Evolutionary conservation across 2,888 invertebrate species (phyloP).

Genomic region (Polia nebulosa): DNA sequence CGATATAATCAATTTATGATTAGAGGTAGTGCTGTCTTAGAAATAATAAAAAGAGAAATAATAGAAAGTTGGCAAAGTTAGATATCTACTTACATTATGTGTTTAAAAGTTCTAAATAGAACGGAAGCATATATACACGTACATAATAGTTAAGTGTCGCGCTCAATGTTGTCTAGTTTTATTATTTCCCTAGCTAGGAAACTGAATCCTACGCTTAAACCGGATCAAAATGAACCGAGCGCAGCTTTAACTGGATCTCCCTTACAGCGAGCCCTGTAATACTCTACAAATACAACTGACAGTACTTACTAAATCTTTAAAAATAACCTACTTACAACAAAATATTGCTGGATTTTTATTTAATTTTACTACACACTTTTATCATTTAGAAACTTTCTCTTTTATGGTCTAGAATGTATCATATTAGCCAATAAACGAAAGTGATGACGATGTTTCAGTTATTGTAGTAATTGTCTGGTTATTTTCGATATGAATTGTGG

Average conservation of each 20-base stretch:
- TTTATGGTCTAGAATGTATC: neutral
- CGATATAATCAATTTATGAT: too few relatives aligned
- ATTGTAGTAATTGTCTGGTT: neutral
- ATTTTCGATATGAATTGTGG: neutral
- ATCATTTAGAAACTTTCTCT: neutral
- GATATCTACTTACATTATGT: too few relatives aligned
- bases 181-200: slow-evolving; percentile 71
- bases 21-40: too few relatives aligned
- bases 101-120: slow-evolving; percentile 32
- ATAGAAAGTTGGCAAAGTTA: too few relatives aligned
- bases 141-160: slow-evolving; percentile 62
- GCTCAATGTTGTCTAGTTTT: slow-evolving; percentile 68
- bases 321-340: slow-evolving; percentile 64
- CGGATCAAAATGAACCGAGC: slow-evolving; percentile 75
- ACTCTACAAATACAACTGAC: slow-evolving; percentile 72
- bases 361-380: slow-evolving; percentile 20
- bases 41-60: too few relatives aligned
- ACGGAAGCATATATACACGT: slow-evolving; percentile 25
- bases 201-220: slow-evolving; percentile 77
- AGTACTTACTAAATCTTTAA: slow-evolving; percentile 64
- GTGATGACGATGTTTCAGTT: neutral
- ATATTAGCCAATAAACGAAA: neutral
- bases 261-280: slow-evolving; percentile 71
- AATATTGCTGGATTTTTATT: slow-evolving; percentile 35
- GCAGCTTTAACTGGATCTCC: slow-evolving; percentile 77